Conservation (phyloP, 2,888 invertebrate genomes). For the Folsomia candida region DNA sequence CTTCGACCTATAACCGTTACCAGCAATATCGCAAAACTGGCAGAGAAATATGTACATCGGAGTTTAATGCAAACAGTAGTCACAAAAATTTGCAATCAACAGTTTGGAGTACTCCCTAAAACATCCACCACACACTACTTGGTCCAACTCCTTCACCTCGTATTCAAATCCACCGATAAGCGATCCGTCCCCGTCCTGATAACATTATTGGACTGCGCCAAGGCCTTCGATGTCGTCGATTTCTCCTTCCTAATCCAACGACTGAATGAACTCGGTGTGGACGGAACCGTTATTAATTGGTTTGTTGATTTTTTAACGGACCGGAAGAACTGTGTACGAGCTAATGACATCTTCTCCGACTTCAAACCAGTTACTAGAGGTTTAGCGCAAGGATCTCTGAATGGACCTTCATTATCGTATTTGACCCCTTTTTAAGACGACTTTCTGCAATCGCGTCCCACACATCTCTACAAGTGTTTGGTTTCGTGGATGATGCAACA, state of each 20-base stretch:
- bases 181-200: background rate
- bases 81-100: background rate
- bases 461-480: background rate
- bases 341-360: too few relatives aligned
- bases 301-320: background rate
- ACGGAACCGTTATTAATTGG: background rate
- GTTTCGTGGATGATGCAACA: background rate
- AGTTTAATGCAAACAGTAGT: background rate
- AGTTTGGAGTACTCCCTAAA: too few relatives aligned
- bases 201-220: background rate
- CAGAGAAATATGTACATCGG: background rate
- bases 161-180: background rate
- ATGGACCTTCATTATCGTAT: too few relatives aligned
- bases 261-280: too few relatives aligned
- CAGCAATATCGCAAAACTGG: background rate
- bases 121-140: too few relatives aligned
- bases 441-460: background rate
- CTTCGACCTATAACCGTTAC: background rate
- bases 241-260: background rate
- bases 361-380: too few relatives aligned
- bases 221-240: background rate
- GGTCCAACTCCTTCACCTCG: background rate
- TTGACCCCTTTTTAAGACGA: background rate
- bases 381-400: too few relatives aligned
- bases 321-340: background rate